Base-by-base conservation (phyloP, 2,113 vertebrate species). In the Gyps fulvus region DNA sequence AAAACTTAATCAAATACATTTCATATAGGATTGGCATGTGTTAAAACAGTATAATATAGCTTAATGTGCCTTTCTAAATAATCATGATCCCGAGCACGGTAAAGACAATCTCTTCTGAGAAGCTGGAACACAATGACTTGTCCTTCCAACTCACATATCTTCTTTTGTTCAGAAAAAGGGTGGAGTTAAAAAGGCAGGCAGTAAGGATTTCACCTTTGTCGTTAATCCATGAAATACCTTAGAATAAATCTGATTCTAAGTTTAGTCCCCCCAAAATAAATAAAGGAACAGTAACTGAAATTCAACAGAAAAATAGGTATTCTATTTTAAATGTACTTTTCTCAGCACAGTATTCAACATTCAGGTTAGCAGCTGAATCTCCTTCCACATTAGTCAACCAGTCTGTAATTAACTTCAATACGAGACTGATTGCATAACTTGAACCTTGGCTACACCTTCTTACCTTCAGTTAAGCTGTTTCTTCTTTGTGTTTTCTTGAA, bases 221-320 rank as follows among this genome's bases (percentile, higher is more conserved):
- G 55, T 96, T 97, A 92, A 95, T 88, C 94, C 87, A 85, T 38
- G 5, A 91, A 89, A 92, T 91, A 50, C 58, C 80, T 95, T 96
- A 59, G 87, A 97, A 97, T 90, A 97, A 91, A 92, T 92, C 83
- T 90, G 50, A 95, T 89, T 86, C 81, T 93, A 66, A 95, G 38
- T 95, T 93, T 87, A 96, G 36, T 85, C 69, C 34, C 45, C 20
- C n/a, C 66, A 38, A 94, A 97, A 80, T 93, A 96, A 74, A 27
- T 31, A 17, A 78, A 76, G 59, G 77, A 89, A 66, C 26, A 62
- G 25, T 32, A 72, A 47, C 34, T 90, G 76, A 73, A 86, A 90
- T 77, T 38, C 49, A 80, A 14, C n/a, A 86, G 78, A 31, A 84
- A 70, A 84, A 29, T 4, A 25, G 18, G 23, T 43, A 27, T 71